Evolutionary conservation across 2,888 invertebrate genomes (phyloP), one percentile per base, ranked within the genome.

Genomic region (Pseudoips prasinana): DNA sequence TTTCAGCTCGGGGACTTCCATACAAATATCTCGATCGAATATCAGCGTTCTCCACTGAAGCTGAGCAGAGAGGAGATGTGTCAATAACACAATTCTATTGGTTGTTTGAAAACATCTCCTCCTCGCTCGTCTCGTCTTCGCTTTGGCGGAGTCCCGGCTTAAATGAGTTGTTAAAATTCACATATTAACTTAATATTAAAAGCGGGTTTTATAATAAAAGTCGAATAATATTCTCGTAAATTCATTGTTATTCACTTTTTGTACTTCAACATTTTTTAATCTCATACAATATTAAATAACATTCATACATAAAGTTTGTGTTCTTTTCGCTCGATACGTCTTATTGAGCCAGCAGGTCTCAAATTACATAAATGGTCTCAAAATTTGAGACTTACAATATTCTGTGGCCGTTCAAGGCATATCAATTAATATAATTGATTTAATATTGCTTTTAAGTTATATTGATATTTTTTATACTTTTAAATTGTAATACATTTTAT

Each of bases 231-330:
- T 63, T 74, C 60, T 75, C 64, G 68, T 78, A 80, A 78, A 78
- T 78, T 79, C 64, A 63, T 54, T 74, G 64, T 79, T 74, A 72
- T 82, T 78, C 63, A 77, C 73, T 73, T 77, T 74, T 86, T 86
- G 86, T 86, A 86, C 85, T 86, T 82, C 73, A 78, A 83, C 74
- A 79, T 73, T 48, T 67, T 20, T 20, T 79, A 82, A 85, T 84
- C 82, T 83, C 86, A 77, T 77, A 79, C 74, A 77, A 69, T 74
- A 76, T 78, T 81, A 78, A 78, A 80, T 80, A 79, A 70, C 80
- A 70, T 71, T 74, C 84, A 73, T 69, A 69, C 73, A 63, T 45
- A 64, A 62, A n/a, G n/a, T 50, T 57, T 58, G 46, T 51, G 53
- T 54, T 63, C 14, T 46, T 41, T 56, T 63, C 70, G 67, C 71